Evolutionary conservation across 2,797 vertebrate genomes (phyloP).

Genomic region (Spatula clypeata): DNA sequence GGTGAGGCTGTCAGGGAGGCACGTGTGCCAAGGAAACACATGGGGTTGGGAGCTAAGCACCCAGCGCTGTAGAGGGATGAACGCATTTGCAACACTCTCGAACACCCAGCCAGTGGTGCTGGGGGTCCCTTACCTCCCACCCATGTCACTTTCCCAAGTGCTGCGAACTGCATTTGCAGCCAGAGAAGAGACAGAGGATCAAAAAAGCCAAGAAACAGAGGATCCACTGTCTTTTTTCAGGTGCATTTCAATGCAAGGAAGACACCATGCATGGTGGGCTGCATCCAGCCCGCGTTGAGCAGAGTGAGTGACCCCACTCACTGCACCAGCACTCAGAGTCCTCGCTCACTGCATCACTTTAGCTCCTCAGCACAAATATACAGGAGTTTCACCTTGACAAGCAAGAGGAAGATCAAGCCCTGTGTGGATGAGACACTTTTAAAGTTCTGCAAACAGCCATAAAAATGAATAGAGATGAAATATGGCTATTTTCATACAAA

Average conservation of each 20-base stretch:
- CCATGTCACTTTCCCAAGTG: not conserved
- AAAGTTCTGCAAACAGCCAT: not conserved
- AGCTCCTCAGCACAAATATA: not conserved
- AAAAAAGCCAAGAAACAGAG: not conserved
- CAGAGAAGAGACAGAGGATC: too few species aligned
- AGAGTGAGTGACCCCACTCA: not conserved
- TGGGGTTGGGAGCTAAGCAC: not conserved
- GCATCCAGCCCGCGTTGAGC: accelerated
- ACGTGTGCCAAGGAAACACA: accelerated
- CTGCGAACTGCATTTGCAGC: not conserved
- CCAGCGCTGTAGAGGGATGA: not conserved
- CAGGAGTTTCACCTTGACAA: not conserved
- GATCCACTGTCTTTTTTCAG: not conserved
- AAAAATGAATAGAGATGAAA: not conserved
- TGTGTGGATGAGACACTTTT: accelerated
- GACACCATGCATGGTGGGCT: not conserved
- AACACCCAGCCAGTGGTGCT: not conserved
- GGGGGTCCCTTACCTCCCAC: not conserved
- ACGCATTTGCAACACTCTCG: not conserved
- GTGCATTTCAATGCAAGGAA: not conserved
- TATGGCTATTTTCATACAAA: not conserved
- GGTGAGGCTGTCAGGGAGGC: not conserved
- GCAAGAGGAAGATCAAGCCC: not conserved
- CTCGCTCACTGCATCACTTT: not conserved
- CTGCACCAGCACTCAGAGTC: not conserved